phyloP scores from a whole-genome alignment of 2,797 vertebrate species.

The Lagocephalus sceleratus region DNA sequence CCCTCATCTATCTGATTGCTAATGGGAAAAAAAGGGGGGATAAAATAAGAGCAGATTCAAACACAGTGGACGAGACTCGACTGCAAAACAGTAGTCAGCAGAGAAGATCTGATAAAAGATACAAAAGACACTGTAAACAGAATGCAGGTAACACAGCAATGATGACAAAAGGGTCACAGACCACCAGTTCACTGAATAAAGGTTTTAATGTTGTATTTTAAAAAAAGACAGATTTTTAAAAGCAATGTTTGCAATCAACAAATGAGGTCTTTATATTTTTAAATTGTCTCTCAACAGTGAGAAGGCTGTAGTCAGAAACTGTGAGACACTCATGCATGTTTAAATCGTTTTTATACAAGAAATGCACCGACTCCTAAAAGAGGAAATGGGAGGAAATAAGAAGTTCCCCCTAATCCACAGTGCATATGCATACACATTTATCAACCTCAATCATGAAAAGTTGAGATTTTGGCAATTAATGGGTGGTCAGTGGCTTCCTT shows the following conservation, averaged over 20 bases:
- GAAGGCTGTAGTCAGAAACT: conserved; percentile 2
- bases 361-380: conserved; percentile 42
- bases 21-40: conserved; percentile 11
- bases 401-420: conserved; percentile 30
- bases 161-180: conserved; percentile 14
- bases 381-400: conserved; percentile 45
- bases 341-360: conserved; percentile 41
- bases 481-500: conserved; percentile 15
- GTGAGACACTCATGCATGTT: conserved; percentile 24
- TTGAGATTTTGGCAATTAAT: conserved; percentile 33
- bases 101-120: conserved; percentile 20
- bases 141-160: not conserved
- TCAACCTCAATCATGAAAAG: conserved; percentile 39
- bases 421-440: conserved; percentile 32
- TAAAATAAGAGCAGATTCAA: not conserved
- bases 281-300: not conserved
- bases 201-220: not conserved
- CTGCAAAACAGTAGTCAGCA: not conserved
- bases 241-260: conserved; percentile 5
- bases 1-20: conserved; percentile 30
- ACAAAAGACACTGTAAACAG: conserved; percentile 3
- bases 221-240: not conserved
- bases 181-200: conserved; percentile 5
- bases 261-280: conserved; percentile 1
- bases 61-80: conserved; percentile 9